phyloP scores from a whole-genome alignment of 1,140 invertebrate species.

The Drosophila pachea region DNA sequence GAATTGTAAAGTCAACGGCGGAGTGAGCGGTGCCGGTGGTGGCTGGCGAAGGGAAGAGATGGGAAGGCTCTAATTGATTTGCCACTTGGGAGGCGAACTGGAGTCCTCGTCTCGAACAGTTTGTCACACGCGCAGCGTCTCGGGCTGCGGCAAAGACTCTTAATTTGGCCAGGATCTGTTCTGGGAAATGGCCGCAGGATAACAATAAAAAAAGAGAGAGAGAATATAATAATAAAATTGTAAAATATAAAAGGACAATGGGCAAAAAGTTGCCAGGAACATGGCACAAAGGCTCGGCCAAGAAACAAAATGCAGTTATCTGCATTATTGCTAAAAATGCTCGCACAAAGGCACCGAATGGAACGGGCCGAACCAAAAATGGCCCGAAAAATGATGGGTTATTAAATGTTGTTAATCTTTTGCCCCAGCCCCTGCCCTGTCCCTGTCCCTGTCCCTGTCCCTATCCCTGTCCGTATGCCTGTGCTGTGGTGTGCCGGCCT shows the following conservation, averaged over 20 bases:
- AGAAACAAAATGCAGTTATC: slow-evolving; percentile 71
- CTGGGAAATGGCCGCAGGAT: slow-evolving; percentile 45
- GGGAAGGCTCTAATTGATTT: slow-evolving; percentile 21
- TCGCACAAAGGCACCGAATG: slow-evolving; percentile 33
- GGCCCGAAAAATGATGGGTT: slow-evolving; percentile 67
- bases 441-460: no score
- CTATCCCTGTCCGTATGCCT: no score
- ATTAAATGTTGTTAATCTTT: slow-evolving; percentile 76
- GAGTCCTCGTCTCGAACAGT: neutral
- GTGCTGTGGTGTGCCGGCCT: neutral
- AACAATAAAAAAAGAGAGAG: slow-evolving; percentile 66
- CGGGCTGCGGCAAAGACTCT: neutral
- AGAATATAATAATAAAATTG: slow-evolving; percentile 46
- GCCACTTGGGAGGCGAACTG: neutral
- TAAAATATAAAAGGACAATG: slow-evolving; percentile 62
- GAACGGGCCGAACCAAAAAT: slow-evolving; percentile 38
- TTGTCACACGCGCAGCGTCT: slow-evolving; percentile 2
- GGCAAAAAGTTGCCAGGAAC: slow-evolving; percentile 64
- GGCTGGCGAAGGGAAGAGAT: neutral
- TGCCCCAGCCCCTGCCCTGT: neutral
- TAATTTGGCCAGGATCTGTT: slow-evolving; percentile 33
- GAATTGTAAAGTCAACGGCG: no score
- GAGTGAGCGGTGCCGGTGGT: no score
- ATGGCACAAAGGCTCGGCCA: slow-evolving; percentile 24
- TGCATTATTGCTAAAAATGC: slow-evolving; percentile 50